Base-by-base conservation (phyloP, 2,888 invertebrate species). In the Fragum sueziense region DNA sequence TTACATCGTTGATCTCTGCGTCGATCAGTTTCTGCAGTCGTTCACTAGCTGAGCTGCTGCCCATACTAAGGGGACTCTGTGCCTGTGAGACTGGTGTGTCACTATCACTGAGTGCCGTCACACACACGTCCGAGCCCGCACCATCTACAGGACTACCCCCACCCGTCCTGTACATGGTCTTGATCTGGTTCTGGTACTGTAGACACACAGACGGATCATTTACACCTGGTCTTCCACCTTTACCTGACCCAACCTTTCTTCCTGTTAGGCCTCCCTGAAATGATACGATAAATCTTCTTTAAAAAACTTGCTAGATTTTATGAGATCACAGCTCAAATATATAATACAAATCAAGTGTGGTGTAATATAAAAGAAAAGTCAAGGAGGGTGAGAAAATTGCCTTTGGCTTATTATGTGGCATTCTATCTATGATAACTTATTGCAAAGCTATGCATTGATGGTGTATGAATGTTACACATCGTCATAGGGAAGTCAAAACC, bases 121-220 rank as follows among this genome's bases (percentile, higher is more conserved):
- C 86, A 78, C 68, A 81, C 17, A 84, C 73, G 6, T 84, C 84
- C 14, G 62, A 62, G 1, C 72, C 52, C 3, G 68, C 68, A 20
- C 78, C 72, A 33, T 81, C 81, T n/a, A 73, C 71, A 3, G 83
- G 80, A 67, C 84, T 83, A 31, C 65, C 74, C 2, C 65, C 70
- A 22, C 78, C 76, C 6, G 84, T 78, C 20, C 87, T 86, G 51
- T 91, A 91, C 87, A 89, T 86, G 73, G 79, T 87, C 9, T 88
- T 87, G 51, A 91, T 90, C 69, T 87, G 86, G 65, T 82, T 90
- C 78, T 91, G 91, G 70, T 90, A 90, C 34, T 88, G 88, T 31
- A 91, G 85, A 68, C 88, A 88, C 7, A 90, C 67, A 1, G 91
- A 85, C 11, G 91, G 91, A 70, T 91, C 89, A 20, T 77, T 82